Percentiles rank a stretch among this genome's conserved stretches.
These are phyloP conservation scores for Tragulus kanchil DNA, from an alignment of 2,113 vertebrate species.

Conservation along the genomic window DNA sequence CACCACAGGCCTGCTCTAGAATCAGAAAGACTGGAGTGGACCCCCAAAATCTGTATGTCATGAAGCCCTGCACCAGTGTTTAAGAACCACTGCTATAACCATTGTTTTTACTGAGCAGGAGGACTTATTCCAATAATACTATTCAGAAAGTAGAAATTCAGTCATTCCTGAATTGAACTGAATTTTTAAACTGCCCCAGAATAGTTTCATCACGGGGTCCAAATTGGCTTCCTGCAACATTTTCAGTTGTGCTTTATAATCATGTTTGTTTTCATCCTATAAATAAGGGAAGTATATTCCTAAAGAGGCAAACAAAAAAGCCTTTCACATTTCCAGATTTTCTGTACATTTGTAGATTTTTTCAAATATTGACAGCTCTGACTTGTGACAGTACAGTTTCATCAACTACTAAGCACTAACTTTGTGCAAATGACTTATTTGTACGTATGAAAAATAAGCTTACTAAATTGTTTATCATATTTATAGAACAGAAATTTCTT, in stretches of 20 bases:
- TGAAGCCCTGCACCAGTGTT: neutral
- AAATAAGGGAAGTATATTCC: neutral
- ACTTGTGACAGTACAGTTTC: neutral
- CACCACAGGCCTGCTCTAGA: neutral
- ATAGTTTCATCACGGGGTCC: too few relatives aligned
- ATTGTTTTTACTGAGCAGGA: neutral
- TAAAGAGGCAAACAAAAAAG: neutral
- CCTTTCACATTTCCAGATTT: neutral
- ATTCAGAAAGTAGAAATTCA: conserved; percentile 20
- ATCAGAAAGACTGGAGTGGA: neutral
- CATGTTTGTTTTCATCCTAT: neutral
- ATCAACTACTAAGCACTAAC: neutral
- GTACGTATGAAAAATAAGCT: neutral
- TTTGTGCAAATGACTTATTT: neutral
- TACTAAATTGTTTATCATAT: neutral
- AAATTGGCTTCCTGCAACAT: too few relatives aligned
- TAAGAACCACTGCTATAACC: neutral
- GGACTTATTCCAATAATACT: neutral
- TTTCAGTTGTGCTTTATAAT: neutral
- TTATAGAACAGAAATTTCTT: neutral
- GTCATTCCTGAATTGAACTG: neutral
- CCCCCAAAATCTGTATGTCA: neutral
- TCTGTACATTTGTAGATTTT: neutral
- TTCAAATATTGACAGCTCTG: neutral
- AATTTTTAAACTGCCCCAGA: neutral